These are phyloP conservation scores for Anomalospiza imberbis DNA, from an alignment of 2,797 vertebrate genomes.

Conservation along the genomic window DNA sequence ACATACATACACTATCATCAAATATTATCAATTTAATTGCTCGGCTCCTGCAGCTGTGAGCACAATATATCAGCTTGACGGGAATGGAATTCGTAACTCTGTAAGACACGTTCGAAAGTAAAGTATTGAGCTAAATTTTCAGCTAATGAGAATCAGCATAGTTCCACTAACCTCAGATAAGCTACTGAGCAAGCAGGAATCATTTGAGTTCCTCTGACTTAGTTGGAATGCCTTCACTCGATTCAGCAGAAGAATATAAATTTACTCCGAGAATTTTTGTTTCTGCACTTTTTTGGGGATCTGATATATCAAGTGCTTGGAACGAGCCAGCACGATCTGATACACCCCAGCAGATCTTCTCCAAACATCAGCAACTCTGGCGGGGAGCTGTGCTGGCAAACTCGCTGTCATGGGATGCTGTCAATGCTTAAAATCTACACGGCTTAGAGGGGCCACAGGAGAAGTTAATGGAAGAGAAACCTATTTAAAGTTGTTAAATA, in stretches of 20 bases:
- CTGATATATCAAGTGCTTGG: not conserved
- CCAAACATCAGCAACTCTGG: not conserved
- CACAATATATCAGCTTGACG: constrained; percentile 43
- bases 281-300: constrained; percentile 24
- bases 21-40: constrained; percentile 68
- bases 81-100: constrained; percentile 45
- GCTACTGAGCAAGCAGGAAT: constrained; percentile 42
- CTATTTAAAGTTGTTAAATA: not conserved
- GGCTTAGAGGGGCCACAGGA: not conserved
- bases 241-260: constrained; percentile 31
- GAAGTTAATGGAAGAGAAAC: not conserved
- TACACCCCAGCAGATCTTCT: not conserved
- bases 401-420: not conserved
- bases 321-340: not conserved
- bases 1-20: constrained; percentile 45
- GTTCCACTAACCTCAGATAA: constrained; percentile 56
- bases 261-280: constrained; percentile 28
- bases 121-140: constrained; percentile 37
- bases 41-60: constrained; percentile 51
- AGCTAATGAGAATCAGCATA: constrained; percentile 51
- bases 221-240: constrained; percentile 57
- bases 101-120: not conserved
- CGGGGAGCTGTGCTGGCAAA: not conserved
- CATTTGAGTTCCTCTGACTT: constrained; percentile 11
- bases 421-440: not conserved